A percentile compares a stretch with the other conserved stretches of the same genome.
Conservation (phyloP, 2,888 invertebrate species). For the Cotesia congregata region DNA sequence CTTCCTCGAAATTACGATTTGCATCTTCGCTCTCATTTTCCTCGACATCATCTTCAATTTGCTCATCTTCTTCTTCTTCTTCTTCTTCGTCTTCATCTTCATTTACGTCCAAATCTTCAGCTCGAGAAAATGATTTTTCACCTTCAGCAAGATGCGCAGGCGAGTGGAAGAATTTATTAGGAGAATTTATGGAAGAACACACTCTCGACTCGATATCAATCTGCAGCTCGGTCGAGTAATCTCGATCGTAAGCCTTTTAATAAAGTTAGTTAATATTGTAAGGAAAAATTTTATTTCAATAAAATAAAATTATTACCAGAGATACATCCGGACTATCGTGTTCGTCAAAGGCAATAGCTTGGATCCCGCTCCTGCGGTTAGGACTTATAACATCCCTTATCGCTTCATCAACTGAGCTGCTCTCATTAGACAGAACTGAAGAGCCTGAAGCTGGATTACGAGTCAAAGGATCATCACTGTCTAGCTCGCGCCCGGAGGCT, state of each 20-base stretch:
- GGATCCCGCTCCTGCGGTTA: conserved; percentile 28
- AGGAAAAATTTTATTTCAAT: background rate
- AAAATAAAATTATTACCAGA: conserved; percentile 36
- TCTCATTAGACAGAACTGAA: conserved; percentile 43
- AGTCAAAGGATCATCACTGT: conserved; percentile 43
- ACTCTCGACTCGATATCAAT: conserved; percentile 37
- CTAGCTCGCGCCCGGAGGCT: conserved; percentile 33
- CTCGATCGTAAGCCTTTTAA: conserved; percentile 43
- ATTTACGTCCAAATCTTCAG: background rate
- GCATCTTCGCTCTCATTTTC: background rate
- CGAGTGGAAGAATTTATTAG: conserved; percentile 29
- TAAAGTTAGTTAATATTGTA: background rate
- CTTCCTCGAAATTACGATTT: background rate
- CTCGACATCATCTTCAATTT: background rate
- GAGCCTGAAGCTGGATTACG: conserved; percentile 38
- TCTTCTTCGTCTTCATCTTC: conserved; percentile 14
- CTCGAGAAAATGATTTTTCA: conserved; percentile 30
- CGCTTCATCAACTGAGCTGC: conserved; percentile 46
- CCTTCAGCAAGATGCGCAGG: conserved; percentile 15
- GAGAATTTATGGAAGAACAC: conserved; percentile 29
- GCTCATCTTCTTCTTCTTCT: background rate
- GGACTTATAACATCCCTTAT: conserved; percentile 38
- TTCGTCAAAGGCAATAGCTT: conserved; percentile 43
- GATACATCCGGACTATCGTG: conserved; percentile 43
- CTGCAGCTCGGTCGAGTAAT: conserved; percentile 37